Base-by-base conservation (phyloP, 1,140 invertebrate genomes). In the Andricus grossulariae region DNA sequence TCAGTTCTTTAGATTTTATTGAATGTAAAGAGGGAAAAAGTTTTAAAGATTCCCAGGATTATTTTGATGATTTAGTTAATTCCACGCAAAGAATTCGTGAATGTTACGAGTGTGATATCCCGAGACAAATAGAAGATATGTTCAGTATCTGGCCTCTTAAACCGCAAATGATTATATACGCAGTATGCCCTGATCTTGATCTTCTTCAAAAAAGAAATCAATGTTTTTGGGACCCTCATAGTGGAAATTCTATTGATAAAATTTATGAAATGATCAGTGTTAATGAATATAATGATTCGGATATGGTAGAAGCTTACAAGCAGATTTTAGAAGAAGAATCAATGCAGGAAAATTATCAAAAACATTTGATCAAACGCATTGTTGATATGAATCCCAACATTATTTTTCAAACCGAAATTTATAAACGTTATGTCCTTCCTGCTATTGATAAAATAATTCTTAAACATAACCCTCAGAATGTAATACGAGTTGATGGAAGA, bases 401-500 rank as follows among this genome's bases (percentile, higher is more conserved):
- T 11, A 45, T 45, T 45, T 45, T 45, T 45, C 39, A 45, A 11
- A 8, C 39, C 8, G 54, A 80, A 12, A 54, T 76, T 50, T 88
- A 86, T 51, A 52, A 89, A 80, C 83, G 83, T 13, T 73, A 85
- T 18, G 86, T 92, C 2, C 71, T 88, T 18, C 85, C 91, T 13
- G 86, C 82, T 71, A 87, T 94, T 21, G 91, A 94, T 73, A 88
- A 90, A 50, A 86, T 91, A 82, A 80, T 94, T 51, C 84, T 92
- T 45, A 82, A 88, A 10, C 92, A 91, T 84, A 87, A 93, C 81
- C 91, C 92, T 4, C 90, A 93, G 75, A 87, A 88, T 82, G 90
- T 93, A 51, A 88, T 94, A 21, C 92, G 91, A 85, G 78, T 94
- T 74, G 93, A 94, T 85, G 93, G 92, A 2, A 87, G 93, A 55